phyloP scores from a whole-genome alignment of 2,888 invertebrate genomes.

The Diloba caeruleocephala region DNA sequence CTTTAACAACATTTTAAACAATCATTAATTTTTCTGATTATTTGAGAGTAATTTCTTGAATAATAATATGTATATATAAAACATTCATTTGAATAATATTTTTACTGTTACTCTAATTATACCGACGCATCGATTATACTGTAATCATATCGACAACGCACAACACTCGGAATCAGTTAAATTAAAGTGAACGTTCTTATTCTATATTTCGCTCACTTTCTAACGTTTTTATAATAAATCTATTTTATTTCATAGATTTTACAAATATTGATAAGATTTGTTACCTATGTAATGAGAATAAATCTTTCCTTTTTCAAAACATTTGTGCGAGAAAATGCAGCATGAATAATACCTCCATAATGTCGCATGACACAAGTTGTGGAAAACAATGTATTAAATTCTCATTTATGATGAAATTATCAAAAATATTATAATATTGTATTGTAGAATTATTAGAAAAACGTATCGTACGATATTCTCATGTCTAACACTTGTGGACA shows the following conservation, averaged over 20 bases:
- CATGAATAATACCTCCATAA: too few species aligned
- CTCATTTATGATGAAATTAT: too few species aligned
- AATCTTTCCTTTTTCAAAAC: too few species aligned
- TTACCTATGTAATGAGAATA: too few species aligned
- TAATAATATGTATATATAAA: constrained; percentile 49
- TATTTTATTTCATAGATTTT: not conserved
- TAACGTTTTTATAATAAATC: constrained; percentile 44
- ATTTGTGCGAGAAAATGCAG: too few species aligned
- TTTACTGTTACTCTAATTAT: constrained; percentile 44
- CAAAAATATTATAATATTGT: constrained; percentile 4
- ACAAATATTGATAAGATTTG: not conserved
- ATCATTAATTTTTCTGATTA: constrained; percentile 54
- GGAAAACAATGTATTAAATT: too few species aligned
- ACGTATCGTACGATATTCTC: constrained; percentile 23
- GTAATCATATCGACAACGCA: constrained; percentile 38
- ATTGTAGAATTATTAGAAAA: constrained; percentile 43
- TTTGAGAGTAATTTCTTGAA: constrained; percentile 44
- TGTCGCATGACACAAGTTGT: too few species aligned
- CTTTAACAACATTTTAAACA: constrained; percentile 81
- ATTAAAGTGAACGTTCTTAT: constrained; percentile 2
- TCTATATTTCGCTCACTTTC: constrained; percentile 7
- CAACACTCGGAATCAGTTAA: constrained; percentile 27
- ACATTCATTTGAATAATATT: constrained; percentile 46
- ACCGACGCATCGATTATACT: constrained; percentile 28
- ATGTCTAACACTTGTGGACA: constrained; percentile 19